Evolutionary conservation across 2,113 vertebrate species (phyloP).

Genomic region (Natator depressus): DNA sequence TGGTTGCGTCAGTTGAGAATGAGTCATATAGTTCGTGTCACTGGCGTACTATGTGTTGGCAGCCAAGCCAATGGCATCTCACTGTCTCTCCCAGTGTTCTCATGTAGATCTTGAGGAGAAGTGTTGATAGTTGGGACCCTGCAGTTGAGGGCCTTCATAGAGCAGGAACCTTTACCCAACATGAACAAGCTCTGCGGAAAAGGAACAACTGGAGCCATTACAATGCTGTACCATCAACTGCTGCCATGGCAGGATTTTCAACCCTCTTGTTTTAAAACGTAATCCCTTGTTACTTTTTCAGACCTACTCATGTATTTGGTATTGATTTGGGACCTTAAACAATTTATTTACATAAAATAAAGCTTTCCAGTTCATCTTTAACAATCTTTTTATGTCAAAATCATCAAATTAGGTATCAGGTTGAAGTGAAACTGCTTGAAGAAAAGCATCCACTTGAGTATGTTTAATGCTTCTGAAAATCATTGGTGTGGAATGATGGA

Average conservation of each 20-base stretch:
- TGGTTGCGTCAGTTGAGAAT: not conserved
- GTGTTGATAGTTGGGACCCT: not conserved
- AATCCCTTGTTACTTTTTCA: not conserved
- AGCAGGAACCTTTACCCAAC: not conserved
- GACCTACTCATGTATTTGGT: not conserved
- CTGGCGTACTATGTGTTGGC: not conserved
- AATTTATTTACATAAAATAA: not conserved
- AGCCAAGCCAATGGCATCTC: not conserved
- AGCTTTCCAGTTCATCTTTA: not conserved
- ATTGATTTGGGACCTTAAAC: not conserved
- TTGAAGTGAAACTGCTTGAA: not conserved
- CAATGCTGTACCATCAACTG: not conserved
- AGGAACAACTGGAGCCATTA: not conserved
- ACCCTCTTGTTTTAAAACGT: not conserved
- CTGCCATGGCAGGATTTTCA: not conserved
- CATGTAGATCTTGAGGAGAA: not conserved
- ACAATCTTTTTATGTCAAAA: not conserved
- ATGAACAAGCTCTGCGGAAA: not conserved
- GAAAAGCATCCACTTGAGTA: not conserved
- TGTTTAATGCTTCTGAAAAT: not conserved
- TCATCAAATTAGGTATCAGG: not conserved
- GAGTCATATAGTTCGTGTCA: not conserved
- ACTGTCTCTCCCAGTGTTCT: not conserved
- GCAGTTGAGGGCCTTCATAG: not conserved
- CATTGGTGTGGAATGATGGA: not conserved